phyloP scores from a whole-genome alignment of 2,888 invertebrate species.

The Eupithecia insigniata region DNA sequence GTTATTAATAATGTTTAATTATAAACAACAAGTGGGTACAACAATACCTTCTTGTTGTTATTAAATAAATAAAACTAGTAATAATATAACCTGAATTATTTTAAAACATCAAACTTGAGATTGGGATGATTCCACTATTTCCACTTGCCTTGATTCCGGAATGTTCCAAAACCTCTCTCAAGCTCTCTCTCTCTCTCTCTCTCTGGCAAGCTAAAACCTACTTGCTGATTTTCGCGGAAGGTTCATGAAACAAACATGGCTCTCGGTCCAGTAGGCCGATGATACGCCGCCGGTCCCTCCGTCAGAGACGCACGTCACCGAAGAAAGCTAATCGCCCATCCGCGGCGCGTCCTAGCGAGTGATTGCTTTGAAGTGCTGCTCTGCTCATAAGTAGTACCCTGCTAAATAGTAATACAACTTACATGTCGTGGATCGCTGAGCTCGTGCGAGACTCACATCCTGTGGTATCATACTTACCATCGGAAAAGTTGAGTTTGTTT shows the following conservation, averaged over 20 bases:
- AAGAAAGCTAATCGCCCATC: conserved; percentile 41
- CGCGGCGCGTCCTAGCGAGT: conserved; percentile 23
- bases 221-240: background rate
- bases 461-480: too few relatives aligned
- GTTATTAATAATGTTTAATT: background rate
- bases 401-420: background rate
- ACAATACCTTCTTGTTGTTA: background rate
- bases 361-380: conserved; percentile 32
- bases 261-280: conserved; percentile 21
- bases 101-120: background rate
- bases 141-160: background rate
- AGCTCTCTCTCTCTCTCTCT: too few relatives aligned
- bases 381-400: conserved; percentile 6
- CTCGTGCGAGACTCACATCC: background rate
- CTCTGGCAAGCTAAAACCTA: background rate
- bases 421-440: background rate
- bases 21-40: background rate
- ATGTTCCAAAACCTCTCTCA: background rate
- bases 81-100: too few relatives aligned
- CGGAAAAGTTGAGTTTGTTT: too few relatives aligned
- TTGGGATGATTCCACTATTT: background rate
- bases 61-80: conserved; percentile 1
- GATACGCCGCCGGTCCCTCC: conserved; percentile 19
- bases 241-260: conserved; percentile 23
- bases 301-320: conserved; percentile 22